A percentile compares a stretch with the other conserved stretches of the same genome.
Evolutionary conservation across 2,113 vertebrate genomes (phyloP).

Genomic region (Polyodon spathula): DNA sequence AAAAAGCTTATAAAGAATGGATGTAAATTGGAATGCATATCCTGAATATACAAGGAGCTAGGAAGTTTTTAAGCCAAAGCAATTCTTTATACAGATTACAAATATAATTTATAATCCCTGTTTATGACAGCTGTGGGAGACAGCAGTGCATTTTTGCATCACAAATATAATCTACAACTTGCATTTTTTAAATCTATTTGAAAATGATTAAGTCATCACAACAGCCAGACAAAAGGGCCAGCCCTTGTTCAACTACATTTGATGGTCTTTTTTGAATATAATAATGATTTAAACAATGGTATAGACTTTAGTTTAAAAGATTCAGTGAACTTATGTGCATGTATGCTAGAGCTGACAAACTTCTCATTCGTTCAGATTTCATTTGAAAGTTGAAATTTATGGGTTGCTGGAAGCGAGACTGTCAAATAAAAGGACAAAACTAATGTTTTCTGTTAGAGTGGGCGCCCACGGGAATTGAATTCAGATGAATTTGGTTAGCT

Average conservation of each 20-base stretch:
- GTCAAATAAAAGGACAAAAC: constrained; percentile 12
- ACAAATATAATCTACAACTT: too few relatives aligned
- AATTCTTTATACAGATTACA: too few relatives aligned
- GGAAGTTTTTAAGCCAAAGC: too few relatives aligned
- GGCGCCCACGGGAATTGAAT: constrained; percentile 5
- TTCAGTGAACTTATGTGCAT: background rate
- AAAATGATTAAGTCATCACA: background rate
- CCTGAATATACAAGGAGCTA: too few relatives aligned
- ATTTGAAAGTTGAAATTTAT: constrained; percentile 8
- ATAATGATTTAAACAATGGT: too few relatives aligned
- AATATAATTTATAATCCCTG: too few relatives aligned
- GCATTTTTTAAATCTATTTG: background rate
- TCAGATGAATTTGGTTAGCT: constrained; percentile 5
- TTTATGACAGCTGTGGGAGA: background rate
- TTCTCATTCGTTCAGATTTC: background rate
- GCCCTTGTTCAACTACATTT: background rate
- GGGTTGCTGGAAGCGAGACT: constrained; percentile 3
- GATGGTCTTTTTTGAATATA: background rate
- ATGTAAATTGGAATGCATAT: too few relatives aligned
- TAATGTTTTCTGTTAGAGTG: constrained; percentile 2
- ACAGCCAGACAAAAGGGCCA: background rate
- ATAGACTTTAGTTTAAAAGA: background rate
- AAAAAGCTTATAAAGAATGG: too few relatives aligned
- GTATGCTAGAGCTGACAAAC: background rate
- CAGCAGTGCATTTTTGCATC: too few relatives aligned